Base-by-base conservation (phyloP, 2,888 invertebrate species). In the Sclerodermus sp. region DNA sequence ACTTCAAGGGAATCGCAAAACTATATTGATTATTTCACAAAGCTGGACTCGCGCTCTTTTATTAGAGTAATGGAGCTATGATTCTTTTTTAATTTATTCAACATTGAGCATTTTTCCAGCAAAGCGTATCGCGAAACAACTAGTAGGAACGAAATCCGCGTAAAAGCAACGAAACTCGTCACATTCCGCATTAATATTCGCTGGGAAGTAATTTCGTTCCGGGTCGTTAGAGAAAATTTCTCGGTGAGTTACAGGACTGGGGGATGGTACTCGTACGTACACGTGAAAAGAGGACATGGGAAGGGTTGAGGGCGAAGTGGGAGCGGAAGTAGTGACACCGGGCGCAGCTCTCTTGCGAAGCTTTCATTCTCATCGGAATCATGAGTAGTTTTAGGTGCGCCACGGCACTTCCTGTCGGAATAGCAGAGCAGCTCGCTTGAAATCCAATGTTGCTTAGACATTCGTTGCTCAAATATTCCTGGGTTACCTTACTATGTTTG, bases 381-480 rank as follows among this genome's bases (percentile, higher is more conserved):
- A 36, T 36, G 49, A 52, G 47, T 48, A 51, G 52, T 49, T 59
- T 57, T 51, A 31, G 45, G 31, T 43, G 47, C 46, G 57, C 46
- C 55, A 39, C 44, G 50, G 42, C 45, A 45, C 37, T 47, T 38
- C 30, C 47, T 43, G 55, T 56, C 49, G 47, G 40, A 51, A 60
- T 46, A 42, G 47, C 37, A 37, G 40, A 51, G 29, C 46, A 36
- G 51, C 29, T 29, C 47, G 31, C 31, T 39, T 34, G 42, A 65
- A 60, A 62, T 57, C 53, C 56, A 37, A 48, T 51, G 51, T 61
- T 67, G 57, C 67, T 68, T 67, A 69, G 68, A 67, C 64, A 70
- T 68, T 69, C 67, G 52, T 62, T 64, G 45, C 56, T 68, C 56
- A 63, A 67, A 64, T 66, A 66, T 69, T 65, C 62, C 55, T 49